These are phyloP conservation scores for Varanus salvator DNA, from an alignment of 2,113 vertebrate species.

Conservation along the genomic window DNA sequence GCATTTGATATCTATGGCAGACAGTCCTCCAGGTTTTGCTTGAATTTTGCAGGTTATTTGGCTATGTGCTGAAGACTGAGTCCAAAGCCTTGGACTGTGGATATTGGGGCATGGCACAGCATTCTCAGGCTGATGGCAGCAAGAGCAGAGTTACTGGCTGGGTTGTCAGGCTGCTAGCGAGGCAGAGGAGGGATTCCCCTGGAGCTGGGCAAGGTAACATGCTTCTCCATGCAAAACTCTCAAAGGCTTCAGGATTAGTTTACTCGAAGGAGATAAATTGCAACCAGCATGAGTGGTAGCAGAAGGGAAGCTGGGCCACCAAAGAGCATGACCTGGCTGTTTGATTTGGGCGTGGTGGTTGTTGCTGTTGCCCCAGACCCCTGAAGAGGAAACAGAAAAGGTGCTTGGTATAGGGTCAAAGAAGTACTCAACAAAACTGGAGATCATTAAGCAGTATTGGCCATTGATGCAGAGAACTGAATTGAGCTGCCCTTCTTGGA, in stretches of 20 bases:
- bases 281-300: not conserved
- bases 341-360: accelerated
- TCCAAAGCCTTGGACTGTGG: not conserved
- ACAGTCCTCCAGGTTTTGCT: not conserved
- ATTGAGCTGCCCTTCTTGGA: not conserved
- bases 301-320: not conserved
- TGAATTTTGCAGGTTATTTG: not conserved
- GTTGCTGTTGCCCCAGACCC: accelerated
- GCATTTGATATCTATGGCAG: not conserved
- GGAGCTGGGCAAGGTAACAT: not conserved
- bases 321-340: too few species aligned
- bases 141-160: not conserved
- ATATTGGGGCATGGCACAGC: not conserved
- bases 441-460: not conserved
- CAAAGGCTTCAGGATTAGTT: not conserved
- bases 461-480: not conserved
- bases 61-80: not conserved
- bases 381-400: constrained; percentile 8
- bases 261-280: not conserved
- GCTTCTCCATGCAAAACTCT: not conserved
- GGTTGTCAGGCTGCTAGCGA: not conserved
- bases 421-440: not conserved
- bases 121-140: not conserved
- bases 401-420: not conserved
- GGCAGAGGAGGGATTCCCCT: not conserved